Evolutionary conservation across 2,113 vertebrate species (phyloP).

Genomic region (Lophotis ruficrista): DNA sequence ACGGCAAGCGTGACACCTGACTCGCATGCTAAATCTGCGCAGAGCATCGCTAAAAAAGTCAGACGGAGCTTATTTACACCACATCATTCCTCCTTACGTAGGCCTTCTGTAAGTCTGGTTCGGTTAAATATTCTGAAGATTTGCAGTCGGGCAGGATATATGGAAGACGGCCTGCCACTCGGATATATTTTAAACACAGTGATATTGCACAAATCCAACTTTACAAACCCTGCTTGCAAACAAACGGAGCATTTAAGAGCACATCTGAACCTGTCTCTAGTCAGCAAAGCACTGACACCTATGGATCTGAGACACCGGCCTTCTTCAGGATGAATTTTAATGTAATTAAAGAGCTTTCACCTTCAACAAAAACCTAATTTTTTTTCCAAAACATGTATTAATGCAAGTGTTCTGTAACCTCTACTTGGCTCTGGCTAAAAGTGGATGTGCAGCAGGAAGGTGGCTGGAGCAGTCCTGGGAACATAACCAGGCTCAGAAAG

Average conservation of each 20-base stretch:
- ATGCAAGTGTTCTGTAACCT: neutral
- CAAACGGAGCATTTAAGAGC: neutral
- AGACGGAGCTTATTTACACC: neutral
- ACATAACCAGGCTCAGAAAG: neutral
- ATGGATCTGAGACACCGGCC: neutral
- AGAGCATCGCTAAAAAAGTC: neutral
- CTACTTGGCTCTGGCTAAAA: neutral
- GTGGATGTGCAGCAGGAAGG: neutral
- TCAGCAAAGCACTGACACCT: neutral
- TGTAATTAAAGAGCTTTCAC: neutral
- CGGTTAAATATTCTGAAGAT: neutral
- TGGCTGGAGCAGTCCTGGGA: neutral
- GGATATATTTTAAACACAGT: neutral
- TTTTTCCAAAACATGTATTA: neutral
- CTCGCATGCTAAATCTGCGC: conserved; percentile 47
- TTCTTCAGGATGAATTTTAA: neutral
- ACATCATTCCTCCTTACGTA: neutral
- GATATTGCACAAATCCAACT: neutral
- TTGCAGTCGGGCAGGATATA: neutral
- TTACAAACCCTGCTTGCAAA: neutral
- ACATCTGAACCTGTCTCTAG: neutral
- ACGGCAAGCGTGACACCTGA: conserved; percentile 58
- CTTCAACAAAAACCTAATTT: neutral
- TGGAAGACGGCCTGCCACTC: neutral
- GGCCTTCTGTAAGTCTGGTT: neutral